phyloP scores from a whole-genome alignment of 2,797 vertebrate species.

The Brotula barbata region DNA sequence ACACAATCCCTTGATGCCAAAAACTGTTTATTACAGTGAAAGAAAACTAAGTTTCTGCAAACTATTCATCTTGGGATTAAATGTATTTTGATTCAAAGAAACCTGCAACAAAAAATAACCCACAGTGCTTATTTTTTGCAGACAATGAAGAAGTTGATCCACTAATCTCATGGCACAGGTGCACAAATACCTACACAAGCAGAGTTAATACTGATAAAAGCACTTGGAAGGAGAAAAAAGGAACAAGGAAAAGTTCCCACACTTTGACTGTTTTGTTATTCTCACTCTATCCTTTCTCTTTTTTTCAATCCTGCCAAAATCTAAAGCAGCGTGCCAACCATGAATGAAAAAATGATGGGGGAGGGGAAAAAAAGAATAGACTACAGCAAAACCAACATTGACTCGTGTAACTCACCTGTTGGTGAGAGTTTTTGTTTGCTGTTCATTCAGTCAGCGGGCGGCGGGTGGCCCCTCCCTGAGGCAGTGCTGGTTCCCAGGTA shows the following conservation, averaged over 20 bases:
- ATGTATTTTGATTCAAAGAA: conserved; percentile 50
- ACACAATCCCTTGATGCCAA: neutral
- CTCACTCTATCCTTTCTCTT: conserved; percentile 60
- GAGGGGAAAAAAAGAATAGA: conserved; percentile 49
- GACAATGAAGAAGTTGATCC: conserved; percentile 65
- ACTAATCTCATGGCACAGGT: conserved; percentile 78
- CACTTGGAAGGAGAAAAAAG: conserved; percentile 74
- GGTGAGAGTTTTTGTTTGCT: conserved; percentile 79
- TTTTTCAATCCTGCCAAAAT: conserved; percentile 71
- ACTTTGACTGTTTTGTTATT: conserved; percentile 79
- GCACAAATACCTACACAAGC: conserved; percentile 77
- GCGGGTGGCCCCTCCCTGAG: conserved; percentile 76
- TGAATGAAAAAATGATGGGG: conserved; percentile 67
- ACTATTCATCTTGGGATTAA: conserved; percentile 54
- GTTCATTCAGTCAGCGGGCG: conserved; percentile 75
- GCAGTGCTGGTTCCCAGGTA: conserved; percentile 79
- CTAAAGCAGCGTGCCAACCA: conserved; percentile 75
- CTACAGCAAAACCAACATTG: conserved; percentile 72
- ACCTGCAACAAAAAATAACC: conserved; percentile 51
- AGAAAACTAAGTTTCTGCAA: conserved; percentile 33
- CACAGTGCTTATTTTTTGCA: conserved; percentile 56
- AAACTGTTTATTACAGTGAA: conserved; percentile 33
- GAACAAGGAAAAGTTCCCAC: conserved; percentile 79
- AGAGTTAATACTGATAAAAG: conserved; percentile 80
- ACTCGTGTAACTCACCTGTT: conserved; percentile 84